Evolutionary conservation across 2,888 invertebrate species (phyloP), one percentile per base, ranked within the genome.

Genomic region (Acheta domesticus): DNA sequence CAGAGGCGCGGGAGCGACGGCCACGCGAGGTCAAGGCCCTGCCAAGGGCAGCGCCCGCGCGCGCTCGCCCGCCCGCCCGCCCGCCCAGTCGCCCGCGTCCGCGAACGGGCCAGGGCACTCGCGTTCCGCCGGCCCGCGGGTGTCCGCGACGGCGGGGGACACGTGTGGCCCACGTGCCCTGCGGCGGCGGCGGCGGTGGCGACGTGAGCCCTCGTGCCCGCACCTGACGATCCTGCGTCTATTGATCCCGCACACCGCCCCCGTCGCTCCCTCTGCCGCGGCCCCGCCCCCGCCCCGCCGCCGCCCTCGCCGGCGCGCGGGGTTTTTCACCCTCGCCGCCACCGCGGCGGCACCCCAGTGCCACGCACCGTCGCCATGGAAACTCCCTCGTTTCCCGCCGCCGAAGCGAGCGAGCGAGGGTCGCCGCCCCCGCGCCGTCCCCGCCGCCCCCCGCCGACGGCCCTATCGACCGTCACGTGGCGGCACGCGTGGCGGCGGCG

Each of bases 311-410:
- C 11, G 76, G 48, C 36, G 77, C 77, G 50, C 49, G 12, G 77
- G 77, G 50, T 50, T 20, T 36, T 36, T n/a, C 36, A 36, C 19
- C 23, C 76, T 20, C 48, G n/a, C 62, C 16, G 62, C 77, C 75
- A 76, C 74, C 36, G 48, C 74, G 78, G 78, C 77, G 80, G 77
- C 76, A 50, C 77, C 49, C 50, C 49, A 50, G 49, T 77, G 77
- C n/a, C 77, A 75, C 75, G 80, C 77, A 78, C 80, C 75, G 80
- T 80, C 49, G 62, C 77, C 78, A 78, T 78, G 80, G 80, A 78
- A 80, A 80, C 80, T 49, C 80, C 80, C 79, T 77, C 62, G 77
- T 77, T 50, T 76, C 48, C 48, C 76, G 75, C 75, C 23, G 23
- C 16, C 19, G 36, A 36, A 36, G 36, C 36, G 36, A n/a, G 76